These are phyloP conservation scores for Homalodisca vitripennis DNA, from an alignment of 1,140 invertebrate species.

Conservation along the genomic window DNA sequence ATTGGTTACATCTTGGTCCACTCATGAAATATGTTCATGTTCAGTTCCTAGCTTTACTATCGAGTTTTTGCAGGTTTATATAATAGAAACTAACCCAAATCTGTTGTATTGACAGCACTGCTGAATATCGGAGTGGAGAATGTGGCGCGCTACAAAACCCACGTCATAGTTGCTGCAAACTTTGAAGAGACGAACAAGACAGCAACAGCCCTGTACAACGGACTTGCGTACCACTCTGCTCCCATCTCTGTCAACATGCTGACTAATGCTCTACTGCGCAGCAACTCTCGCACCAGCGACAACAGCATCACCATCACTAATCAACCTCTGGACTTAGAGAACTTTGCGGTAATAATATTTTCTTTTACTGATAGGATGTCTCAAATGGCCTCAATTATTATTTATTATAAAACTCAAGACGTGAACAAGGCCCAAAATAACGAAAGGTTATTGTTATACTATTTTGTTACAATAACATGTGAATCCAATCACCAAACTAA, in stretches of 20 bases:
- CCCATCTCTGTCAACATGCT: constrained; percentile 51
- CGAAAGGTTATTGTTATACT: too few species aligned
- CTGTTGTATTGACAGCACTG: constrained; percentile 26
- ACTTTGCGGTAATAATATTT: constrained; percentile 13
- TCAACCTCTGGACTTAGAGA: constrained; percentile 55
- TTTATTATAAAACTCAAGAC: too few species aligned
- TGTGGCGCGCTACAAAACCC: constrained; percentile 34
- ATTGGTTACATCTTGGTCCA: too few species aligned
- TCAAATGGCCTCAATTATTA: too few species aligned
- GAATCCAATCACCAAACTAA: too few species aligned
- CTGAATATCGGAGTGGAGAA: constrained; percentile 29
- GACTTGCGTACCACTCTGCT: constrained; percentile 50
- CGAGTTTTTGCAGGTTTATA: neutral
- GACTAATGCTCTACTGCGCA: constrained; percentile 48
- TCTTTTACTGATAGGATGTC: too few species aligned
- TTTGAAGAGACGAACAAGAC: constrained; percentile 21
- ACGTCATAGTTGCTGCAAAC: constrained; percentile 35
- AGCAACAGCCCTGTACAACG: constrained; percentile 39
- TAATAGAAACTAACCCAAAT: neutral
- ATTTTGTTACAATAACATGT: too few species aligned
- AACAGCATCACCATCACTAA: constrained; percentile 48
- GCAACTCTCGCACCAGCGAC: constrained; percentile 36
- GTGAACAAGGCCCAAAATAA: too few species aligned
- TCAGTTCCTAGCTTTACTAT: too few species aligned
- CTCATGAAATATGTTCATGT: too few species aligned